Evolutionary conservation across 2,113 vertebrate genomes (phyloP), one percentile per base, ranked within the genome.

Genomic region (Meles meles): DNA sequence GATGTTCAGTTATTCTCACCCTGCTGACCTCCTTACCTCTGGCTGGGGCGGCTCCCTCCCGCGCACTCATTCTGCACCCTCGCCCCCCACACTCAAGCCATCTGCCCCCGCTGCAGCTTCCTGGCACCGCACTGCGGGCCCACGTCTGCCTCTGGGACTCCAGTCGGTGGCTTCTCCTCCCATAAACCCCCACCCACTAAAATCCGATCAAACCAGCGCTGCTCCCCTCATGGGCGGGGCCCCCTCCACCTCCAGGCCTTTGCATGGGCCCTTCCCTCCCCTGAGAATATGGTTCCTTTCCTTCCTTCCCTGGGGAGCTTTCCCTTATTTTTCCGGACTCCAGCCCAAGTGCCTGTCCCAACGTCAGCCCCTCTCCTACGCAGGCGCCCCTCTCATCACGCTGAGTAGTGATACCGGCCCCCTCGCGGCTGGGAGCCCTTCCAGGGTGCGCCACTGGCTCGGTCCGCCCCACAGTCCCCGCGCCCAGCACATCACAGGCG

Each of bases 401-500:
- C 85, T 2, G 6, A 20, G n/a, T 1, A 4, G 44, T 2, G 90
- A 42, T 34, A 10, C 2, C 3, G 1, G 34, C 42, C 11, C 34
- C 8, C 74, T 6, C 23, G 0, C 3, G 34, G 44, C 71, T 34
- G 37, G 25, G 55, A 23, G 90, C 71, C 21, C 37, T 11, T 20
- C 39, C 20, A 31, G 18, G 67, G 59, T 42, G 47, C 0, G 29
- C 79, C 90, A 31, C 37, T 9, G 44, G 44, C 55, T 55, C 39
- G 4, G 5, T 7, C 61, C 12, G 5, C 79, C 23, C 31, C 23
- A 55, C 3, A 31, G 55, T 6, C 47, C 42, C 55, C 0, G 1
- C 0, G 25, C 80, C 44, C 61, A 11, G 63, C 86, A 59, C 9
- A 0, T 0, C 8, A 3, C 0, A 3, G 37, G 25, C 42, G 63